Conservation (phyloP, 2,888 invertebrate species). For the Trichopoda pennipes region DNA sequence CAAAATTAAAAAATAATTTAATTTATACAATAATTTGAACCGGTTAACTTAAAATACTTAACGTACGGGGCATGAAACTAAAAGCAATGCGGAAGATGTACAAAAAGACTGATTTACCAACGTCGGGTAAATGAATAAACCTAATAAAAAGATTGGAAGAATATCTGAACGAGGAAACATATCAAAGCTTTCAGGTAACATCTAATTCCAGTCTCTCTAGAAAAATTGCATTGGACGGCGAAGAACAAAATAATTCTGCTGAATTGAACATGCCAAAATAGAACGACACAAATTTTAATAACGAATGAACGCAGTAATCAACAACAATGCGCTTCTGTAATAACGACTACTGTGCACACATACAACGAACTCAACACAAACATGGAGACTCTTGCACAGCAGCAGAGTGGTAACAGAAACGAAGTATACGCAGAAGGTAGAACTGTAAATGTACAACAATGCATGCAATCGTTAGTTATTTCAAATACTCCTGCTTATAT, state of each 20-base stretch:
- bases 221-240: neutral
- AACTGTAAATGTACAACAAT: neutral
- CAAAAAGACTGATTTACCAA: neutral
- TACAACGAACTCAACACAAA: neutral
- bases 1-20: too few relatives aligned
- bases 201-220: neutral
- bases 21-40: too few relatives aligned
- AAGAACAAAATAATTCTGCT: neutral
- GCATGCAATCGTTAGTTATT: neutral
- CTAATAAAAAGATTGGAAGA: neutral
- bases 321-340: neutral
- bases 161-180: neutral
- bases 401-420: neutral
- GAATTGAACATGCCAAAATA: neutral
- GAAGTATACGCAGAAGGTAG: neutral
- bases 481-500: neutral
- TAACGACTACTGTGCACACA: neutral
- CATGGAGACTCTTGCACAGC: neutral
- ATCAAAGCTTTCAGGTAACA: neutral
- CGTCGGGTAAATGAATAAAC: neutral
- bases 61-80: neutral
- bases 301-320: neutral
- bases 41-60: neutral
- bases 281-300: neutral
- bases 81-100: neutral